phyloP scores from a whole-genome alignment of 1,140 invertebrate genomes.

The Diorhabda carinulata region DNA sequence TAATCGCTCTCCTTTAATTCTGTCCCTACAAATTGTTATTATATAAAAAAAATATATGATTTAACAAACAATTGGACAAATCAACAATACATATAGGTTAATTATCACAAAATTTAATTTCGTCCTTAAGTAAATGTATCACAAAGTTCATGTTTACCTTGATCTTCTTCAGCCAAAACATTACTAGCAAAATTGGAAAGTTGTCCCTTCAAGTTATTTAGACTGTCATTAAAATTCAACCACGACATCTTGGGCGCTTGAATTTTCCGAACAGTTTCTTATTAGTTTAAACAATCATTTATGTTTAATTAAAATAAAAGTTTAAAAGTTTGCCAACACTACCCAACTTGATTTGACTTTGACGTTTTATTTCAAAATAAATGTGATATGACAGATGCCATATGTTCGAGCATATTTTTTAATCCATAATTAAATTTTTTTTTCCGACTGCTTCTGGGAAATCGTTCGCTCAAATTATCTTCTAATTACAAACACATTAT shows the following conservation, averaged over 20 bases:
- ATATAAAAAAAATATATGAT: neutral
- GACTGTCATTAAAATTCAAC: constrained; percentile 67
- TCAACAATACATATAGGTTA: neutral
- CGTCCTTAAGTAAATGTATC: neutral
- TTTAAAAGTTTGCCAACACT: neutral
- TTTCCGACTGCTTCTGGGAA: too few relatives aligned
- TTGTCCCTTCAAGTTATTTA: constrained; percentile 68
- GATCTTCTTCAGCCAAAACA: constrained; percentile 59
- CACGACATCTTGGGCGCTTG: constrained; percentile 61
- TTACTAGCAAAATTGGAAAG: constrained; percentile 70
- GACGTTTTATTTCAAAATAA: neutral
- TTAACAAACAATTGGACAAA: neutral
- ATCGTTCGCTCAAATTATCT: too few relatives aligned
- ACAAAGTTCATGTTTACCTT: constrained; percentile 40
- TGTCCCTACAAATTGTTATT: neutral
- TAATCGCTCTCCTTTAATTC: constrained; percentile 4
- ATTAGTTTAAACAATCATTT: neutral
- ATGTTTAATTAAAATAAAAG: neutral
- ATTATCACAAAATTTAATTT: neutral
- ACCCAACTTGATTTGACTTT: neutral
- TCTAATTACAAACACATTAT: too few relatives aligned
- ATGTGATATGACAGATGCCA: too few relatives aligned
- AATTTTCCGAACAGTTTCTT: neutral
- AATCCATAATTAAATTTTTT: too few relatives aligned
- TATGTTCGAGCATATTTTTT: too few relatives aligned